These are phyloP conservation scores for Peromyscus leucopus DNA, from an alignment of 2,113 vertebrate species.

Conservation along the genomic window DNA sequence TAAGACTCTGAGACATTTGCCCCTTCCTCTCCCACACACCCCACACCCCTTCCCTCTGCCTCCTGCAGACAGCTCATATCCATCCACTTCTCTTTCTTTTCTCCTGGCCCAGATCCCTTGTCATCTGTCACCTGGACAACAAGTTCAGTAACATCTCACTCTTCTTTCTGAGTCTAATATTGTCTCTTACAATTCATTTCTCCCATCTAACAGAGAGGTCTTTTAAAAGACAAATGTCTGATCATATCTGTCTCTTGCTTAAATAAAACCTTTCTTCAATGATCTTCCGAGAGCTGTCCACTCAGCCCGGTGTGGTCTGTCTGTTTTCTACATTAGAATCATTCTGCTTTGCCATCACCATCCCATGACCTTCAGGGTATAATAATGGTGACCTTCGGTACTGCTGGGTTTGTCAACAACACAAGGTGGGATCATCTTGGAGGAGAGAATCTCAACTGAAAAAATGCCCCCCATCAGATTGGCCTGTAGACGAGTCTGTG, in stretches of 20 bases:
- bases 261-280: background rate
- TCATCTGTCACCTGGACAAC: background rate
- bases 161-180: background rate
- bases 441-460: background rate
- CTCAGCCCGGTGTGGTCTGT: background rate
- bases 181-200: conserved; percentile 8
- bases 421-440: background rate
- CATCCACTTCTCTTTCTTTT: background rate
- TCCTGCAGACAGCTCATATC: background rate
- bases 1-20: background rate
- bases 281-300: background rate
- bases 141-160: background rate
- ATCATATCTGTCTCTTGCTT: background rate
- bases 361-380: background rate
- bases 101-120: background rate
- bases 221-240: background rate
- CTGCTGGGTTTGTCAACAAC: background rate
- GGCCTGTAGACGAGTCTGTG: background rate
- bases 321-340: background rate
- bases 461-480: background rate
- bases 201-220: background rate
- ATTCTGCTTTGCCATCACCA: background rate
- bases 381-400: background rate
- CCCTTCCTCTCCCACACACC: background rate
- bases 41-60: background rate